Conservation (phyloP, 2,888 invertebrate genomes). For the Cynaeus angustus region DNA sequence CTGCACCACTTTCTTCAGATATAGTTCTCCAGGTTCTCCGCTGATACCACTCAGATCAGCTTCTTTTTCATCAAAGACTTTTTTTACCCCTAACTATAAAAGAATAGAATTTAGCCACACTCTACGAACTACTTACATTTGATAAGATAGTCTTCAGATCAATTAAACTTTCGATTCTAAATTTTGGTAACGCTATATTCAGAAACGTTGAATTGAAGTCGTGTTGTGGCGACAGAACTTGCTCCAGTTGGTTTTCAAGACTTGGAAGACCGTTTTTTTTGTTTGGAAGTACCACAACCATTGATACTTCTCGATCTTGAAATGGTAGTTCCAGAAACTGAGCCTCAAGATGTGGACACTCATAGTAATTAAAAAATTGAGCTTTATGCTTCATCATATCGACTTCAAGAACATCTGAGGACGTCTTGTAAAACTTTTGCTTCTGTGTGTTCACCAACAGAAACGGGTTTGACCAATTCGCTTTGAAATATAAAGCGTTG, state of each 20-base stretch:
- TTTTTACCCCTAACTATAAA: neutral
- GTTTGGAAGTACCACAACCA: slow-evolving; percentile 29
- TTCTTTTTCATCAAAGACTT: neutral
- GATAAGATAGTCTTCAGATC: neutral
- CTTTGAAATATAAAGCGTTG: slow-evolving; percentile 16
- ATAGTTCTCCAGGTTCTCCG: slow-evolving; percentile 9
- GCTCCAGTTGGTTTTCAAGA: slow-evolving; percentile 12
- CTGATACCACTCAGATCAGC: slow-evolving; percentile 38
- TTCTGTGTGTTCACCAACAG: neutral
- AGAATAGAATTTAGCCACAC: neutral
- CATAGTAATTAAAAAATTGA: slow-evolving; percentile 18
- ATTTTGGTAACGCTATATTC: slow-evolving; percentile 19
- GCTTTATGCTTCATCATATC: neutral
- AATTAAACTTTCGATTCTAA: slow-evolving; percentile 9
- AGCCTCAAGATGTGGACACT: slow-evolving; percentile 11
- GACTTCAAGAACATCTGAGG: neutral
- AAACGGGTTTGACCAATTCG: slow-evolving; percentile 19
- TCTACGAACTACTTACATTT: neutral
- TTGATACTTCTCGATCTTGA: slow-evolving; percentile 15
- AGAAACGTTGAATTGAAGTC: neutral
- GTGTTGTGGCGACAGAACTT: slow-evolving; percentile 17
- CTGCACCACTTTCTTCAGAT: slow-evolving; percentile 7
- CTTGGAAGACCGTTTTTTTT: slow-evolving; percentile 13
- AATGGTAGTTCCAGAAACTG: slow-evolving; percentile 37
- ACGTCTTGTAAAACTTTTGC: slow-evolving; percentile 5